Base-by-base conservation (phyloP, 1,140 invertebrate species). In the Tribolium castaneum region DNA sequence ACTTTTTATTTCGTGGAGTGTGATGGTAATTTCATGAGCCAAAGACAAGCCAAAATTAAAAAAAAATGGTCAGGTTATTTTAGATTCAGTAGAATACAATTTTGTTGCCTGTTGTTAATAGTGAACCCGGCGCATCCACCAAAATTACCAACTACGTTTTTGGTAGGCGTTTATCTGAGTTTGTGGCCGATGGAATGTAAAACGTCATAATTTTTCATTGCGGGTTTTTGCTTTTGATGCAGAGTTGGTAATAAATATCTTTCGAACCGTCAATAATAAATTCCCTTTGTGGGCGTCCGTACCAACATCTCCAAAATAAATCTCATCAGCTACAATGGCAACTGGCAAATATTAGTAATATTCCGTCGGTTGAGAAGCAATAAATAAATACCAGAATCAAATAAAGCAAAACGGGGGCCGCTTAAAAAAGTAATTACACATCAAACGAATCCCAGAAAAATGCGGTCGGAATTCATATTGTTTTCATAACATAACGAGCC, bases 381-480 rank as follows among this genome's bases (percentile, higher is more conserved):
- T 84, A 85, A 85, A 84, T 84, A 85, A 84, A 84, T 83, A 80
- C 79, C 82, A 54, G 80, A 85, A 85, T 84, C 83, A 85, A 85
- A 85, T 85, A 85, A 85, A 84, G 82, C 78, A 78, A 83, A 82
- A 71, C 77, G 66, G 83, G 79, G 75, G 70, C 81, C 75, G 80
- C 78, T 82, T 82, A 84, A 85, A 84, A 85, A 85, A 83, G 83
- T 84, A 85, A 85, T 85, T 85, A 85, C 83, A 84, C 83, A 85
- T 84, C 83, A 84, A 84, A 85, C 83, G 79, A 78, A 81, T 83
- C 72, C 82, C 51, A 81, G 81, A 85, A 85, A 85, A 85, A 85
- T 85, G 84, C 82, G 84, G 83, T 84, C 62, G 83, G 84, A 85
- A 85, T 85, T 85, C 84, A 85, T 85, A 85, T 85, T 85, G 84